phyloP scores from a whole-genome alignment of 2,797 vertebrate species.

The Acanthurus lineatus region DNA sequence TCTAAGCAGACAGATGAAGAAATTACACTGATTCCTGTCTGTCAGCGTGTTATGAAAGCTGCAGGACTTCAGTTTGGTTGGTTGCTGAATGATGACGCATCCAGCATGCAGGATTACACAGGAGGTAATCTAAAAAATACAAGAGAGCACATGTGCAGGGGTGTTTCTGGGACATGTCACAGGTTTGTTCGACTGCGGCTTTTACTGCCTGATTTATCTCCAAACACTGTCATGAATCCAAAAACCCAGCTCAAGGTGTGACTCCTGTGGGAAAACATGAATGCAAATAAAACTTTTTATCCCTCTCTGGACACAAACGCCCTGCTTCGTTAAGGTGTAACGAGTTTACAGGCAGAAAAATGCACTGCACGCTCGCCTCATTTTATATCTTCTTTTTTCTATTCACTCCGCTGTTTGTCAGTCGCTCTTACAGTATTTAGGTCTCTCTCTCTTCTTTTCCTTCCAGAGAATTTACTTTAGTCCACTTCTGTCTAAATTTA shows the following conservation, averaged over 20 bases:
- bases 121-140: conserved; percentile 14
- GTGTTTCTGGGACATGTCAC: conserved; percentile 15
- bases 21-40: conserved; percentile 25
- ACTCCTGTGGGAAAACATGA: conserved; percentile 27
- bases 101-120: conserved; percentile 12
- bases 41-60: not conserved
- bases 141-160: conserved; percentile 20
- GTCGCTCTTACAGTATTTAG: not conserved
- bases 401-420: not conserved
- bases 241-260: conserved; percentile 13
- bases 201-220: conserved; percentile 20
- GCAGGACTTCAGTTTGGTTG: not conserved
- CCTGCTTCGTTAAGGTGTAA: not conserved
- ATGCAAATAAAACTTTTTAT: not conserved
- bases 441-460: conserved; percentile 5
- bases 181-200: conserved; percentile 3
- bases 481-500: conserved; percentile 29
- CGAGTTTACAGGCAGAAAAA: not conserved
- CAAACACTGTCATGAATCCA: conserved; percentile 42
- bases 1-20: conserved; percentile 41
- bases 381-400: not conserved
- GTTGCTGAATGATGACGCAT: conserved; percentile 3
- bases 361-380: not conserved
- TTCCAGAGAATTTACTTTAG: conserved; percentile 10
- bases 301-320: not conserved